Conservation (phyloP, 2,113 vertebrate genomes). For the Illadopsis cleaveri region DNA sequence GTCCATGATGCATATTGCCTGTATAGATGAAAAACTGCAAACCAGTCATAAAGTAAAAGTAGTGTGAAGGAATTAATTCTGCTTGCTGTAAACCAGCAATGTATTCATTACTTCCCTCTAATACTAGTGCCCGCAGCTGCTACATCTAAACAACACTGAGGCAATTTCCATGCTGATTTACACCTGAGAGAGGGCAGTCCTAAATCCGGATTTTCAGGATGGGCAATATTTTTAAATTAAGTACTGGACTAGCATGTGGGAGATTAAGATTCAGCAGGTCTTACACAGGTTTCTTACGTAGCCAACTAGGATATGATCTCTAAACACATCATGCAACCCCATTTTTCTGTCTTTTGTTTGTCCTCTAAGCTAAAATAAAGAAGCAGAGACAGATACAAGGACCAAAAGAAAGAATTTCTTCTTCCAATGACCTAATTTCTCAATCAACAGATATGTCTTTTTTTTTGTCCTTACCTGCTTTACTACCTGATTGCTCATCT, state of each 20-base stretch:
- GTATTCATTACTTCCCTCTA: neutral
- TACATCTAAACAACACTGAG: neutral
- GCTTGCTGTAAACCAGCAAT: neutral
- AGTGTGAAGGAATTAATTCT: neutral
- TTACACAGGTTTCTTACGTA: neutral
- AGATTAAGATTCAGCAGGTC: neutral
- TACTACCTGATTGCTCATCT: neutral
- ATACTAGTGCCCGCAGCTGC: neutral
- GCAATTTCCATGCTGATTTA: constrained; percentile 8
- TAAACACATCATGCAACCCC: neutral
- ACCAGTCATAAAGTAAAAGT: neutral
- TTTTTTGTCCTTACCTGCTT: neutral
- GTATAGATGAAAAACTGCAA: neutral
- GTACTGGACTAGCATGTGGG: neutral
- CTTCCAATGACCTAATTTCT: neutral
- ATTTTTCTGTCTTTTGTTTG: neutral
- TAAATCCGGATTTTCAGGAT: constrained; percentile 20
- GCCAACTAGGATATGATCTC: neutral
- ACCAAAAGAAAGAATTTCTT: neutral
- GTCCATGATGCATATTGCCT: neutral
- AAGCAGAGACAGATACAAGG: neutral
- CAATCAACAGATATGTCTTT: neutral
- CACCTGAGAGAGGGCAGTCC: neutral
- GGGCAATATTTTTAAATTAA: neutral
- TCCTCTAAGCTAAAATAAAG: neutral